Base-by-base conservation (phyloP, 2,113 vertebrate species). In the Nothoprocta pentlandii region DNA sequence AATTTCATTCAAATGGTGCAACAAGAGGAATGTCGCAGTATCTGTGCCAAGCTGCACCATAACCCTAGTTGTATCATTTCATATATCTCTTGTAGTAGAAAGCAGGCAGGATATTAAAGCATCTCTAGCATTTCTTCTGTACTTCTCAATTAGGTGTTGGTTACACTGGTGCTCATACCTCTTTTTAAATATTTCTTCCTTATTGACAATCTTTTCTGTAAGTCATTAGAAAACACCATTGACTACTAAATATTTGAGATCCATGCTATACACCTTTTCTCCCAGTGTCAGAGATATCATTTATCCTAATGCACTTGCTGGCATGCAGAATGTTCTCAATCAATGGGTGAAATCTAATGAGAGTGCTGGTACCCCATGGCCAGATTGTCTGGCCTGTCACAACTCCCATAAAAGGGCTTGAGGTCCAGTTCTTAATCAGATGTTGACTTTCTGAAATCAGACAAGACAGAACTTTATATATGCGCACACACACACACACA, bases 281-380 rank as follows among this genome's bases (percentile, higher is more conserved):
- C 46, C 68, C 10, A 12, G 39, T 41, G 22, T 70, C 82, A 80
- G 36, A 77, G 46, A 85, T 90, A 28, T 67, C 17, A 54, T 94
- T 93, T 90, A 63, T 87, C 71, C 66, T 93, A 87, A 90, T 77
- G 54, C 8, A 80, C 19, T 44, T 80, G 44, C 19, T 82, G 39
- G 53, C 81, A 76, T 39, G 81, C 75, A 82, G 62, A 87, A 75
- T 34, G 36, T 86, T 74, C 28, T 80, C 75, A 93, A 20, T 90
- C 71, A 87, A 73, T 71, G 85, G 30, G 5, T 19, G 54, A 30
- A 91, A 90, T 83, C 53, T 83, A 70, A 88, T 95, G 87, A 74
- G 49, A 70, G n/a, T 16, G n/a, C n/a, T 74, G 36, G 69, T 73
- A 42, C 44, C 28, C 39, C 41, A 36, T 0, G 3, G 41, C 16